Conservation (phyloP, 2,113 vertebrate species). For the Gambusia holbrooki region DNA sequence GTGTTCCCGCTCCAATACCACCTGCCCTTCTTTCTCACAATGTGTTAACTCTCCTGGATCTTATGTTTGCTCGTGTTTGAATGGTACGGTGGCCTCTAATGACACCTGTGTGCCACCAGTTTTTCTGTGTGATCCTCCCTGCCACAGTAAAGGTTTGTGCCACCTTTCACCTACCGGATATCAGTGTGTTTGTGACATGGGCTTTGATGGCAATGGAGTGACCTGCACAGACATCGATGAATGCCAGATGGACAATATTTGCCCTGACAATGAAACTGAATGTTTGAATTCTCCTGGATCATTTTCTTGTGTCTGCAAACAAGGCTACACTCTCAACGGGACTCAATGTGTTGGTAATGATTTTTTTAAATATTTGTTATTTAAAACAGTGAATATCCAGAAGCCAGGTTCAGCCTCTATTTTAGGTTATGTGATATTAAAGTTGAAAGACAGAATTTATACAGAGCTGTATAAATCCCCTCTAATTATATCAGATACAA, state of each 20-base stretch:
- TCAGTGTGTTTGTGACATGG: slow-evolving; percentile 84
- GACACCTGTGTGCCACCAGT: slow-evolving; percentile 73
- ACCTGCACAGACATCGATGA: slow-evolving; percentile 81
- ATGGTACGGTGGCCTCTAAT: slow-evolving; percentile 77
- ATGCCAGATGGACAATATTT: slow-evolving; percentile 74
- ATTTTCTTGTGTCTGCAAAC: slow-evolving; percentile 79
- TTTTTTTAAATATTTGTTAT: background rate
- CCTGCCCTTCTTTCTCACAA: slow-evolving; percentile 70
- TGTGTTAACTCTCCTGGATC: slow-evolving; percentile 83
- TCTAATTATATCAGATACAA: too few relatives aligned
- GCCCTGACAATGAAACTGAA: slow-evolving; percentile 74
- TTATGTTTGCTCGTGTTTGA: slow-evolving; percentile 83
- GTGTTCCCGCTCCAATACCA: slow-evolving; percentile 67
- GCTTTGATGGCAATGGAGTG: slow-evolving; percentile 76
- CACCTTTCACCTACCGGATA: slow-evolving; percentile 73
- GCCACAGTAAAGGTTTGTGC: slow-evolving; percentile 78
- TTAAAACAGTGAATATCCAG: background rate
- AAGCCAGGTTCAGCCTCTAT: background rate
- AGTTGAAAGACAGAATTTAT: too few relatives aligned
- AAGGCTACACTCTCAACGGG: slow-evolving; percentile 72
- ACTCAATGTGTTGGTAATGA: slow-evolving; percentile 75
- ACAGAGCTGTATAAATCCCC: too few relatives aligned
- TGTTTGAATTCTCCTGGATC: slow-evolving; percentile 82
- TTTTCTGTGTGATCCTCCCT: slow-evolving; percentile 72
- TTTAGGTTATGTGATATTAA: too few relatives aligned